A percentile compares a stretch with the other conserved stretches of the same genome.
Evolutionary conservation across 2,113 vertebrate genomes (phyloP).

Genomic region (Maccullochella peelii): DNA sequence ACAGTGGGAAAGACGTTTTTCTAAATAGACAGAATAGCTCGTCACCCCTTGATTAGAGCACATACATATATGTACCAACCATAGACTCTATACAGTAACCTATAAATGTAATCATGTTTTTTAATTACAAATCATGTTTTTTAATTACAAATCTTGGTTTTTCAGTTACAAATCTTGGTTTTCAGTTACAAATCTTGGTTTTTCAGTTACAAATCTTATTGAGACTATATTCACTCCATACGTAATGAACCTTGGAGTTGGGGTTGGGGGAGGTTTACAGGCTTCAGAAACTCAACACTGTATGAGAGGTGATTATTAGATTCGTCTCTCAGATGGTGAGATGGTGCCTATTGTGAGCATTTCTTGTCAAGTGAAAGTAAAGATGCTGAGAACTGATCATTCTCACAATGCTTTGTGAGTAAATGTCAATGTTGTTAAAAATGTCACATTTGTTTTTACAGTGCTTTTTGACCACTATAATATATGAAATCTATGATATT

Average conservation of each 20-base stretch:
- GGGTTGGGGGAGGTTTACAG: neutral
- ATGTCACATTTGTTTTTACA: neutral
- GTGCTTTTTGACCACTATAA: neutral
- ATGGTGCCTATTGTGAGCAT: neutral
- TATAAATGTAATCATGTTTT: too few species aligned
- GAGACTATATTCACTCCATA: too few species aligned
- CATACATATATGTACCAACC: too few species aligned
- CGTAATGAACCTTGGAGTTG: neutral
- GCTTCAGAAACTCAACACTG: constrained; percentile 40
- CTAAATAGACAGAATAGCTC: too few species aligned
- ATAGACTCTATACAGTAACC: too few species aligned
- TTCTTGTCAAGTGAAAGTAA: neutral
- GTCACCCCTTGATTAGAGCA: too few species aligned
- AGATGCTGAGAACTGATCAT: neutral
- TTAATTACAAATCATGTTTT: too few species aligned
- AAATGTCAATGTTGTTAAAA: constrained; percentile 22
- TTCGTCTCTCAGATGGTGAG: constrained; percentile 51
- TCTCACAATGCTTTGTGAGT: neutral
- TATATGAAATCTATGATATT: neutral
- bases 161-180: too few species aligned
- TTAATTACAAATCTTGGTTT: too few species aligned
- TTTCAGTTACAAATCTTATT: too few species aligned
- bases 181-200: too few species aligned
- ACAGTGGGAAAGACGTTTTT: too few species aligned
- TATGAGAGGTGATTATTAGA: constrained; percentile 30